Evolutionary conservation across 1,140 invertebrate genomes (phyloP).

Genomic region (Anthonomus grandis): DNA sequence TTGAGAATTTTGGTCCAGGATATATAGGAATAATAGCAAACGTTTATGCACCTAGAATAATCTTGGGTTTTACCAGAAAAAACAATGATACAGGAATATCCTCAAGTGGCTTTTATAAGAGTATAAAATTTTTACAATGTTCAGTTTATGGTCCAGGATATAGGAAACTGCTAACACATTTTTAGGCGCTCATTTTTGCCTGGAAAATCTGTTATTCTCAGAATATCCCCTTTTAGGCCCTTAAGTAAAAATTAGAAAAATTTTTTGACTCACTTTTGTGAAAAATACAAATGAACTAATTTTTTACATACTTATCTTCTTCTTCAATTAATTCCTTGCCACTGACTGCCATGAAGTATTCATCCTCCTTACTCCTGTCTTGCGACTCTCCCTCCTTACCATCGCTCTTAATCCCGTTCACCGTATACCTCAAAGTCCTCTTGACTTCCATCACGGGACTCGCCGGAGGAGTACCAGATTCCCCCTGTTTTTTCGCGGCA

Average conservation of each 20-base stretch:
- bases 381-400: slow-evolving; percentile 10
- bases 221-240: background rate
- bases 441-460: slow-evolving; percentile 39
- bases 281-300: background rate
- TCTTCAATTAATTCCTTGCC: slow-evolving; percentile 6
- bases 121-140: no score
- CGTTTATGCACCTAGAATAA: no score
- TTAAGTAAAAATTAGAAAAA: background rate
- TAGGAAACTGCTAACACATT: no score
- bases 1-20: no score
- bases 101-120: no score
- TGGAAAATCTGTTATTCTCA: background rate
- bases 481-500: slow-evolving; percentile 16
- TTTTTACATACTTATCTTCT: slow-evolving; percentile 17
- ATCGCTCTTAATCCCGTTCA: slow-evolving; percentile 17
- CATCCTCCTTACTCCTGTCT: slow-evolving; percentile 4
- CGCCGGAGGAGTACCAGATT: slow-evolving; percentile 31
- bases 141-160: no score
- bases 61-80: no score
- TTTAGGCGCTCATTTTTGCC: no score
- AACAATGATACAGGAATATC: no score
- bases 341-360: background rate
- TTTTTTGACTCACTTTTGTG: background rate
- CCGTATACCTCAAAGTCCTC: slow-evolving; percentile 28
- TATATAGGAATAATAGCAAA: no score